A percentile compares a stretch with the other conserved stretches of the same genome.
These are phyloP conservation scores for Pongo pygmaeus DNA, from an alignment of 2,113 vertebrate genomes.

Conservation along the genomic window DNA sequence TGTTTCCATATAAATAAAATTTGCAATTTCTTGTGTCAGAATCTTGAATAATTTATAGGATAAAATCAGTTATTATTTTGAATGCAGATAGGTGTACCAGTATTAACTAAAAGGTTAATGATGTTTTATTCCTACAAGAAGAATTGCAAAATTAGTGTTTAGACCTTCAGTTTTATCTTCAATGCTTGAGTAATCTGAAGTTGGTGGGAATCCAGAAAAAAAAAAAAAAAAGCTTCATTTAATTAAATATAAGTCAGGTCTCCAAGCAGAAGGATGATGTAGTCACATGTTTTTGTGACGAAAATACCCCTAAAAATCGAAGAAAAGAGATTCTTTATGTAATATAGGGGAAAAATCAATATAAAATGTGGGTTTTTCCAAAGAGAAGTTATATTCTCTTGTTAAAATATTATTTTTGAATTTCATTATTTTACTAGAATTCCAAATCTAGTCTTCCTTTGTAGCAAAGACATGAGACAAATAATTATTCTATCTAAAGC, in stretches of 20 bases:
- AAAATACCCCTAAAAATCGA: background rate
- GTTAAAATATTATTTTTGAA: constrained; percentile 33
- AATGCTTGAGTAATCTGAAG: background rate
- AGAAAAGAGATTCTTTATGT: background rate
- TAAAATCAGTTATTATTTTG: constrained; percentile 39
- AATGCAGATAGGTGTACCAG: background rate
- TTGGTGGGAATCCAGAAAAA: constrained; percentile 25
- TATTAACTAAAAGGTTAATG: constrained; percentile 54
- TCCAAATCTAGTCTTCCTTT: constrained; percentile 11
- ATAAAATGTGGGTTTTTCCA: constrained; percentile 25
- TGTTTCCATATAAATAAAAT: constrained; percentile 41
- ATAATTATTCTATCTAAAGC: constrained; percentile 55
- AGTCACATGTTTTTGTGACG: background rate
- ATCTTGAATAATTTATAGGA: constrained; percentile 56
- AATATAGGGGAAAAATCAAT: background rate
- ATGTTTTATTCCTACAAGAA: constrained; percentile 33
- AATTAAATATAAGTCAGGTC: background rate
- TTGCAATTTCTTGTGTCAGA: constrained; percentile 13
- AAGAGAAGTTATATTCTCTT: background rate
- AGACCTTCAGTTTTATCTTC: constrained; percentile 34
- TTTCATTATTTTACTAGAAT: constrained; percentile 20
- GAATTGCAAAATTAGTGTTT: constrained; percentile 39
- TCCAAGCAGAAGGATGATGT: constrained; percentile 23
- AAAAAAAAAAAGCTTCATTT: background rate
- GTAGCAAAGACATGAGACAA: constrained; percentile 61